phyloP scores from a whole-genome alignment of 1,140 invertebrate species.

The Drosophila triauraria region DNA sequence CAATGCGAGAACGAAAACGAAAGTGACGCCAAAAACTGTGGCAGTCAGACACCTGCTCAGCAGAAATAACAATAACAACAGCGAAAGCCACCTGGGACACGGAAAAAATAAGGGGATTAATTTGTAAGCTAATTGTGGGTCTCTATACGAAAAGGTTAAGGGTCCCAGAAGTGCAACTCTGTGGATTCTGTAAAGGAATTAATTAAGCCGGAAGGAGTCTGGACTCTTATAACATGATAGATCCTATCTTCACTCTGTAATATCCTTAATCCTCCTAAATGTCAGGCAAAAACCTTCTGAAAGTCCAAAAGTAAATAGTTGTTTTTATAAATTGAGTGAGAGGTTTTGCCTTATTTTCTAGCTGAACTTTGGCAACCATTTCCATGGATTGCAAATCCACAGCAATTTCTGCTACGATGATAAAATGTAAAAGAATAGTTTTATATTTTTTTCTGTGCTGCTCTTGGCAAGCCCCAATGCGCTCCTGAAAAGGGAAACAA shows the following conservation, averaged over 20 bases:
- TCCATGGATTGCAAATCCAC: not conserved
- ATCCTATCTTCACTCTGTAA: too few relatives aligned
- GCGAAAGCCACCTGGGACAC: conserved; percentile 12
- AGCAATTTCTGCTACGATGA: not conserved
- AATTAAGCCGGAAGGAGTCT: not conserved
- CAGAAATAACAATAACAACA: conserved; percentile 21
- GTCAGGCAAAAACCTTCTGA: not conserved
- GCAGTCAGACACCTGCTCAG: conserved; percentile 62
- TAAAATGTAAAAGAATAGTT: not conserved
- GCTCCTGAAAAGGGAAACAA: conserved; percentile 50
- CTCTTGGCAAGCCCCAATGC: conserved; percentile 10
- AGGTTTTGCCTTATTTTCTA: not conserved
- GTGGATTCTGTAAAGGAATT: not conserved
- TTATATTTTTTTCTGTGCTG: not conserved
- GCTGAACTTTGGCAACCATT: not conserved
- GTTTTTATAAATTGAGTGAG: not conserved
- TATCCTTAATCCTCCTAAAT: not conserved
- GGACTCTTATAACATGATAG: not conserved
- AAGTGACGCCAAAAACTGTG: conserved; percentile 67
- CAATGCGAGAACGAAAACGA: conserved; percentile 57
- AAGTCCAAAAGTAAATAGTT: not conserved
- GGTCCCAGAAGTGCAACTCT: not conserved
- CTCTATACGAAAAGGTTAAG: conserved; percentile 5
- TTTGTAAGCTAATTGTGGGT: conserved; percentile 9
- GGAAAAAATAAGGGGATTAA: conserved; percentile 20